Base-by-base conservation (phyloP, 1,140 invertebrate genomes). In the Tetramorium alpestre region DNA sequence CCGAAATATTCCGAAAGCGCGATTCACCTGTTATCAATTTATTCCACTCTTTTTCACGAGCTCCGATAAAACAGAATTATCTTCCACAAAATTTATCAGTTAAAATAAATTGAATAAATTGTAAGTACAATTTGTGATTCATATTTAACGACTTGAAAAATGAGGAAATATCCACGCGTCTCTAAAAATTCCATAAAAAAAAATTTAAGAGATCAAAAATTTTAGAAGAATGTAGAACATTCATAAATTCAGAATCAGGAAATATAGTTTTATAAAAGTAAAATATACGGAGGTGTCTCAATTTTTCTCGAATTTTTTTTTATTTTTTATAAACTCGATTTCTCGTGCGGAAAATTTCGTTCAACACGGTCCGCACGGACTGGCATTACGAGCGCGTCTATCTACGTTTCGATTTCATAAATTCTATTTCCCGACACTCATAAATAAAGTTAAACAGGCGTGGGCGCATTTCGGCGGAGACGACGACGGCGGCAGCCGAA, bases 391-490 rank as follows among this genome's bases (percentile, higher is more conserved):
- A 16, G 22, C 25, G 10, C 33, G 22, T 25, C 65, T 47, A 73
- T 25, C 6, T 22, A 41, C 69, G 56, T 51, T 22, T 73, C 54
- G 41, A 58, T 60, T 75, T 84, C 80, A 84, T 62, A 84, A 73
- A 75, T 75, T 60, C 22, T 18, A 82, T 47, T 60, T 72, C 11
- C n/a, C 25, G 44, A 41, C 13, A 41, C 38, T 47, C 51, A 18
- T 75, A 84, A 84, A 84, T 73, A 84, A 73, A 73, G 44, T 73
- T 60, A 84, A 73, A 75, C 25, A 84, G 80, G 10, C 54, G 54
- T 84, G 80, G 16, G 25, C 8, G 28, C 41, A 8, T 60, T 84
- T 70, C 78, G 75, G 58, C 58, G 41, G 18, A 44, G 58, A 41
- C 58, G 75, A 16, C 58, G 64, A 18, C n/a, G 75, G 25, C n/a